These are phyloP conservation scores for Drosophila teissieri DNA, from an alignment of 1,140 invertebrate species.

Conservation along the genomic window DNA sequence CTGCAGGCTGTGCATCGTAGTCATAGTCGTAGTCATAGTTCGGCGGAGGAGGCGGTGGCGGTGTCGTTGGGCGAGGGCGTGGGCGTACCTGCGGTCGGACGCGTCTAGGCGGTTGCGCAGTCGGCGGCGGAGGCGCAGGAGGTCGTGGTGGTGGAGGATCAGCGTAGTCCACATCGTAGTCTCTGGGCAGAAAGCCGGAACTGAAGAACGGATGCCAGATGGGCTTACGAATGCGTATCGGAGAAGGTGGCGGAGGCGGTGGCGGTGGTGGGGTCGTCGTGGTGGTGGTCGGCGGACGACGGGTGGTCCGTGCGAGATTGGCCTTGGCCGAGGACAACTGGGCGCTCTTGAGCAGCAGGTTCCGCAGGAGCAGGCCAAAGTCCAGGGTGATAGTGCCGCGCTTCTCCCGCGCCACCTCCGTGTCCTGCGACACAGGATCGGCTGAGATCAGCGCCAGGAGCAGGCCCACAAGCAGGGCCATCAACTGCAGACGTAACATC, in stretches of 20 bases:
- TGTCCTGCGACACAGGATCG: background rate
- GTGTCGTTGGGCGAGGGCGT: background rate
- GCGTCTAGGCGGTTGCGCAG: slow-evolving; percentile 34
- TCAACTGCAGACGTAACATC: slow-evolving; percentile 41
- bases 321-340: slow-evolving; percentile 63
- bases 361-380: slow-evolving; percentile 62
- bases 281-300: slow-evolving; percentile 29
- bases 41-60: slow-evolving; percentile 1
- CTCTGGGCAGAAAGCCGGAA: slow-evolving; percentile 31
- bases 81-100: slow-evolving; percentile 47
- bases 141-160: slow-evolving; percentile 10
- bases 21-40: slow-evolving; percentile 59
- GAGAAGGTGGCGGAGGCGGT: slow-evolving; percentile 23
- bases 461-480: slow-evolving; percentile 14
- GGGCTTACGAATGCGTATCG: slow-evolving; percentile 32
- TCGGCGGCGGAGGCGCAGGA: slow-evolving; percentile 6
- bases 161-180: slow-evolving; percentile 48
- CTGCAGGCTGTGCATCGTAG: slow-evolving; percentile 32
- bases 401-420: background rate
- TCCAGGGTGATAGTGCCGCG: slow-evolving; percentile 61
- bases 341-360: slow-evolving; percentile 65
- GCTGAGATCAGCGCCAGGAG: background rate
- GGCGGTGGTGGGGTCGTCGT: slow-evolving; percentile 35
- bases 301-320: slow-evolving; percentile 30
- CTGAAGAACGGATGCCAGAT: slow-evolving; percentile 57